These are phyloP conservation scores for Tonatia bakeri DNA, from an alignment of 2,113 vertebrate genomes.

Conservation along the genomic window DNA sequence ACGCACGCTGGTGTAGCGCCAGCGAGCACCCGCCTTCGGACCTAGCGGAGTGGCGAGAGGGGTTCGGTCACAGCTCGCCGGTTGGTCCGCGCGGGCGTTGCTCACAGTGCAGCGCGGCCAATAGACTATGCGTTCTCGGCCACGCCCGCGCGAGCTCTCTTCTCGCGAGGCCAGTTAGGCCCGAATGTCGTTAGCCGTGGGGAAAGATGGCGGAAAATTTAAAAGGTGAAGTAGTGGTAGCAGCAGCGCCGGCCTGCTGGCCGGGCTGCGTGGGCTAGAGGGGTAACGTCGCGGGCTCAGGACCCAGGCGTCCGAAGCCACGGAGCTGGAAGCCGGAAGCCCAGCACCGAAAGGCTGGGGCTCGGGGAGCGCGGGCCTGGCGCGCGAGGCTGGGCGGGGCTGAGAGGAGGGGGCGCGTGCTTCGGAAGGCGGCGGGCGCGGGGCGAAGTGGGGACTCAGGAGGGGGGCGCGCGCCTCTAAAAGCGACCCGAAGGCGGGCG, in stretches of 20 bases:
- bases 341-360: background rate
- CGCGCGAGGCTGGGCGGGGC: conserved; percentile 65
- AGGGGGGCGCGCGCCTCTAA: background rate
- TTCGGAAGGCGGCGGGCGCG: background rate
- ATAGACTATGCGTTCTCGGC: conserved; percentile 44
- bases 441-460: background rate
- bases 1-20: conserved; percentile 39
- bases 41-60: conserved; percentile 23
- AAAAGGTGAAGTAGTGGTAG: conserved; percentile 77
- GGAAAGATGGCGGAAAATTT: conserved; percentile 81
- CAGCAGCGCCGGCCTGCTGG: background rate
- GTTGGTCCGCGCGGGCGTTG: conserved; percentile 31
- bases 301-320: conserved; percentile 10
- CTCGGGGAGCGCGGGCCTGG: conserved; percentile 37
- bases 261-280: conserved; percentile 40
- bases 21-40: conserved; percentile 15
- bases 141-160: conserved; percentile 57
- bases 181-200: conserved; percentile 75
- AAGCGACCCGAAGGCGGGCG: background rate
- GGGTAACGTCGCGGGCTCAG: conserved; percentile 15
- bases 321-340: conserved; percentile 13
- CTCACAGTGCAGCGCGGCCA: background rate
- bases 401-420: conserved; percentile 58
- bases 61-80: background rate
- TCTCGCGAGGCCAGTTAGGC: conserved; percentile 70